These are phyloP conservation scores for Protonibea diacanthus DNA, from an alignment of 2,797 vertebrate species.

Conservation along the genomic window DNA sequence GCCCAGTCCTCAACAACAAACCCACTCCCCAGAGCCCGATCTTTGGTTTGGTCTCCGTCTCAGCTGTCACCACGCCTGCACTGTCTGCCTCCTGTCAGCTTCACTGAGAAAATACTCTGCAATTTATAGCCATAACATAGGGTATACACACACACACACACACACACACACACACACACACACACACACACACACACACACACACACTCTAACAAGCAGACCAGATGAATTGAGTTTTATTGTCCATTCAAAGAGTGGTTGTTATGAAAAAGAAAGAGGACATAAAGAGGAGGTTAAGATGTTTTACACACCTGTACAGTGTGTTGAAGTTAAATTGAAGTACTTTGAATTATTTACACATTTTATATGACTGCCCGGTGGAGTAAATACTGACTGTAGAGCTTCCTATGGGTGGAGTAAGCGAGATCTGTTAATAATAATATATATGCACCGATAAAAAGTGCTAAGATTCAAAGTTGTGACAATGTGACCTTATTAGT, in stretches of 20 bases:
- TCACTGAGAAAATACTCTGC: constrained; percentile 48
- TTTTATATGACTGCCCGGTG: neutral
- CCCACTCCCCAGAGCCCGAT: constrained; percentile 50
- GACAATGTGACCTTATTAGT: too few species aligned
- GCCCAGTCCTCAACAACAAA: constrained; percentile 54
- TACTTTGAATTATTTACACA: constrained; percentile 3
- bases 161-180: constrained; percentile 11
- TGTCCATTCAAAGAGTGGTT: constrained; percentile 26
- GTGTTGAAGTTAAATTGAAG: neutral
- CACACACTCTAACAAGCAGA: neutral
- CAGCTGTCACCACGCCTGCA: constrained; percentile 68
- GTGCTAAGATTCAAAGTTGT: too few species aligned
- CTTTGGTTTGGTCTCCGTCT: constrained; percentile 63
- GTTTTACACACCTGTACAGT: constrained; percentile 5
- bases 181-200: constrained; percentile 11
- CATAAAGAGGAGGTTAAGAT: constrained; percentile 18
- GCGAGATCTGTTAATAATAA: neutral
- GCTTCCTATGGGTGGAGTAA: neutral
- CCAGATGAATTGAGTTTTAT: constrained; percentile 30
- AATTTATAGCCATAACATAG: constrained; percentile 49
- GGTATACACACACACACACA: constrained; percentile 8
- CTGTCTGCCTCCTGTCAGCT: constrained; percentile 67
- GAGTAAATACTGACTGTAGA: neutral
- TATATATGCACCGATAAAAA: neutral
- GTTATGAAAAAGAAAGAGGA: constrained; percentile 25